Conservation (phyloP, 2,888 invertebrate genomes). For the Ceriagrion tenellum region DNA sequence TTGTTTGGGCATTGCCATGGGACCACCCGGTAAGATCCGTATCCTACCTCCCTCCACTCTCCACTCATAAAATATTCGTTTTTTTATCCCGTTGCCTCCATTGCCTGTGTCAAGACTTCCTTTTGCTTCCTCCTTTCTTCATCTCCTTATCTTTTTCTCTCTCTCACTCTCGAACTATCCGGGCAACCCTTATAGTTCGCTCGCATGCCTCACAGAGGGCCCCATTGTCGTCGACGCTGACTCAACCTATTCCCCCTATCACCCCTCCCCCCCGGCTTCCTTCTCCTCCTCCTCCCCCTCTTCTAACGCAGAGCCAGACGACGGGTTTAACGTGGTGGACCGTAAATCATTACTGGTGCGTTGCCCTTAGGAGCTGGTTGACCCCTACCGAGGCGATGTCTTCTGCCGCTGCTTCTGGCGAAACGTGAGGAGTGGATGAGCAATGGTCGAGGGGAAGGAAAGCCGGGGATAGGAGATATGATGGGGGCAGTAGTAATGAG, state of each 20-base stretch:
- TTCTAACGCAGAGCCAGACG: conserved; percentile 11
- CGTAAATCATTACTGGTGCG: conserved; percentile 56
- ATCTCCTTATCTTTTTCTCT: not conserved
- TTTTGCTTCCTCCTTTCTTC: not conserved
- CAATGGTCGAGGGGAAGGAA: not conserved
- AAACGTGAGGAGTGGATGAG: not conserved
- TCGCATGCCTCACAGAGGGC: conserved; percentile 51
- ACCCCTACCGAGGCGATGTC: not conserved
- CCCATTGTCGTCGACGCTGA: conserved; percentile 60
- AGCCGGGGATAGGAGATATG: not conserved
- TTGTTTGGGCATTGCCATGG: too few species aligned
- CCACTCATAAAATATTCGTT: not conserved
- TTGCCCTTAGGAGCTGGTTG: conserved; percentile 25
- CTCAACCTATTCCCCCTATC: not conserved
- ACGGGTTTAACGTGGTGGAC: conserved; percentile 55
- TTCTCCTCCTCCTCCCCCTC: not conserved
- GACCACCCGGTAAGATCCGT: too few species aligned
- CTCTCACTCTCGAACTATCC: too few species aligned
- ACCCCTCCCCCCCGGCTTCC: too few species aligned
- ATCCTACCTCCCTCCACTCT: too few species aligned
- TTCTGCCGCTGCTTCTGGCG: not conserved
- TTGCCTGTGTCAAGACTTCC: too few species aligned
- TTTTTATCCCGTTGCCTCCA: not conserved
- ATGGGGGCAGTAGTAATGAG: not conserved
- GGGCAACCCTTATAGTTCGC: not conserved